phyloP scores from a whole-genome alignment of 1,140 invertebrate species.

The Dreissena rostriformis region DNA sequence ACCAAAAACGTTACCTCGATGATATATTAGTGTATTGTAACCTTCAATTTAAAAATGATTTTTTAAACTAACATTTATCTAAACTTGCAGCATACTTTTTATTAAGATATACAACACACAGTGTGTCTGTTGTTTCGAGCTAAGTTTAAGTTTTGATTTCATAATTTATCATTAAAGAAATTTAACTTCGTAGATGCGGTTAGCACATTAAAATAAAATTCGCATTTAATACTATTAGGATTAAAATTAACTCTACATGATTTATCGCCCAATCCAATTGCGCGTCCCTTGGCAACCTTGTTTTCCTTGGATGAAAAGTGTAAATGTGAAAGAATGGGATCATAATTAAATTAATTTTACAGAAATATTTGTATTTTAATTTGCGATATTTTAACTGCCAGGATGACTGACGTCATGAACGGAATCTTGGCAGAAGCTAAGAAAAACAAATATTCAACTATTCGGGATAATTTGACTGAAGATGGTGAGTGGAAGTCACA shows the following conservation, averaged over 20 bases:
- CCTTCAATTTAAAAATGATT: too few species aligned
- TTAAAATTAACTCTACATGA: constrained; percentile 63
- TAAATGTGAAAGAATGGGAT: constrained; percentile 26
- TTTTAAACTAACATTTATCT: too few species aligned
- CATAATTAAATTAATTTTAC: constrained; percentile 15
- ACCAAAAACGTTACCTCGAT: too few species aligned
- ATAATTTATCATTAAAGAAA: too few species aligned
- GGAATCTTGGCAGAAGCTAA: constrained; percentile 76
- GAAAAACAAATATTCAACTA: constrained; percentile 73
- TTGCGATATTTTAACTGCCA: constrained; percentile 30
- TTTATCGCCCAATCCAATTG: constrained; percentile 60
- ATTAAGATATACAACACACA: too few species aligned
- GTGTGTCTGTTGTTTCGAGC: too few species aligned
- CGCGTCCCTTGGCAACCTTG: constrained; percentile 76
- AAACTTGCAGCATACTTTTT: too few species aligned
- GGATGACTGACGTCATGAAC: constrained; percentile 75
- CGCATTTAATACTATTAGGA: too few species aligned
- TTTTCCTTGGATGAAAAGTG: constrained; percentile 52
- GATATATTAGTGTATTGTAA: too few species aligned
- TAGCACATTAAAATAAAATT: too few species aligned
- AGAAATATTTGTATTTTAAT: not conserved
- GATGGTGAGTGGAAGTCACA: constrained; percentile 66
- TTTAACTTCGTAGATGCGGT: too few species aligned
- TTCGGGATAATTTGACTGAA: constrained; percentile 73
- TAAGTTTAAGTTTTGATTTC: too few species aligned